These are phyloP conservation scores for Spinibarbus caldwelli DNA, from an alignment of 2,797 vertebrate genomes.

Conservation along the genomic window DNA sequence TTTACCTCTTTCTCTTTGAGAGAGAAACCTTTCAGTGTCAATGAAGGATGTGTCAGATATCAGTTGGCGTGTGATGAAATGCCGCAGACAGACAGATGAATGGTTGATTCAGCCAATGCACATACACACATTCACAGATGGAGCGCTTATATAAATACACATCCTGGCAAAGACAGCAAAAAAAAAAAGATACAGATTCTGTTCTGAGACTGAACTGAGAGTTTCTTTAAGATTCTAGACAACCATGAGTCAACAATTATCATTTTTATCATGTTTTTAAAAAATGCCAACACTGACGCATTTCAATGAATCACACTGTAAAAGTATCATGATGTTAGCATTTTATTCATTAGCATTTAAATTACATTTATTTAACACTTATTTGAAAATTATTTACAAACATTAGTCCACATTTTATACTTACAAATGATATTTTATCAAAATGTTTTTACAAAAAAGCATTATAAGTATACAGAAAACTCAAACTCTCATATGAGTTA, in stretches of 20 bases:
- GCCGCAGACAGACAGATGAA: neutral
- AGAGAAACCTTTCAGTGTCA: neutral
- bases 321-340: neutral
- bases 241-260: neutral
- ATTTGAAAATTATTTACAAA: too few species aligned
- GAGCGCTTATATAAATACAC: neutral
- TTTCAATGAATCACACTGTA: neutral
- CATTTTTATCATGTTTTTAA: neutral
- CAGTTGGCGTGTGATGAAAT: neutral
- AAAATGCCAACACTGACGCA: neutral
- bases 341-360: too few species aligned
- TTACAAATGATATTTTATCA: too few species aligned
- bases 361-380: too few species aligned
- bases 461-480: too few species aligned
- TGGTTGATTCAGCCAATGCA: conserved; percentile 5
- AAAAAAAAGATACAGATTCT: neutral
- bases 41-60: neutral
- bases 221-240: neutral
- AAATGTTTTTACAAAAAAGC: too few species aligned
- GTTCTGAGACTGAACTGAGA: neutral
- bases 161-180: neutral
- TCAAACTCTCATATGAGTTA: too few species aligned
- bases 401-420: too few species aligned
- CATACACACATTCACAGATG: neutral
- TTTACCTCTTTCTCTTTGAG: neutral